These are phyloP conservation scores for Agrilus mali DNA, from an alignment of 2,888 invertebrate species.

Conservation along the genomic window DNA sequence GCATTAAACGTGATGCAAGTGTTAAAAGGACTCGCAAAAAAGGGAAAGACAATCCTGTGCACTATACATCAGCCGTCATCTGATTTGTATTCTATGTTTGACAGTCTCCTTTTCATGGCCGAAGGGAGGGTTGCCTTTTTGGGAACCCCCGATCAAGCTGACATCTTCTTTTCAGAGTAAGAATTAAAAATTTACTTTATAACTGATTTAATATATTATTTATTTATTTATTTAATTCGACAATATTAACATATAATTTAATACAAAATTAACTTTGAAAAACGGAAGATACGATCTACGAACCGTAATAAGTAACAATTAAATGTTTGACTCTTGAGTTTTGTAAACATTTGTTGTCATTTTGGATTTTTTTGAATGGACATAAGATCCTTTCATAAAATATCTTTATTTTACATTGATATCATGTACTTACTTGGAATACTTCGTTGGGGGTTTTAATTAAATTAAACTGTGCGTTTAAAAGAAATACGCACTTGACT, in stretches of 20 bases:
- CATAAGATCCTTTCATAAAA: too few species aligned
- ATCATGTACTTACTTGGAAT: too few species aligned
- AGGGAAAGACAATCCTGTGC: constrained; percentile 80
- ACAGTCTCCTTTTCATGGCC: constrained; percentile 77
- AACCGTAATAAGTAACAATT: too few species aligned
- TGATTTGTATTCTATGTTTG: constrained; percentile 81
- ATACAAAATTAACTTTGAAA: constrained; percentile 1
- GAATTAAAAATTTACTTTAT: constrained; percentile 19
- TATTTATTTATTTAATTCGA: too few species aligned
- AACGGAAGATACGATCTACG: too few species aligned
- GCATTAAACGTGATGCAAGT: constrained; percentile 85
- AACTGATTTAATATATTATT: neutral
- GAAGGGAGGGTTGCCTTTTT: constrained; percentile 84
- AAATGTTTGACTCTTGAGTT: too few species aligned
- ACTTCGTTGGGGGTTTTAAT: too few species aligned
- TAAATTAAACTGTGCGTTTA: too few species aligned
- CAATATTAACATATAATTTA: neutral
- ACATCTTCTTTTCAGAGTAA: constrained; percentile 69
- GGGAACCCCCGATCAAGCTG: constrained; percentile 68
- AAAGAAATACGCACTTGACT: too few species aligned
- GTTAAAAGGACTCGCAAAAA: constrained; percentile 58
- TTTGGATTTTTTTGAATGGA: too few species aligned
- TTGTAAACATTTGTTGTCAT: too few species aligned
- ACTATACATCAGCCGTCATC: constrained; percentile 96
- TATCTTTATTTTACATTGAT: too few species aligned